phyloP scores from a whole-genome alignment of 2,113 vertebrate species.

The Orthonyx spaldingii region DNA sequence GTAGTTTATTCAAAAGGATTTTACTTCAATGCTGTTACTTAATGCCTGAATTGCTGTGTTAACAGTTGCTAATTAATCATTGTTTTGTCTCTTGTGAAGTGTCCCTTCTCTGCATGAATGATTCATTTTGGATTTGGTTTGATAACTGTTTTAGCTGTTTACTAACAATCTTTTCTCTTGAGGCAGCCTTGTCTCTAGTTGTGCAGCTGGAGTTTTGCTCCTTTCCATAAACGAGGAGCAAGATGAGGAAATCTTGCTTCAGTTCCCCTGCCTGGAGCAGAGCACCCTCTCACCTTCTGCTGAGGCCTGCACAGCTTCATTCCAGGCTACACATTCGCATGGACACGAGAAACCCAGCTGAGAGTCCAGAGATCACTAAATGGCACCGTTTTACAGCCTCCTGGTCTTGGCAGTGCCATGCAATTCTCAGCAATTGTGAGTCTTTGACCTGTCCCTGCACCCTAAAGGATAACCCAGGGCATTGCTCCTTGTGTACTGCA shows the following conservation, averaged over 20 bases:
- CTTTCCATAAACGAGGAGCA: neutral
- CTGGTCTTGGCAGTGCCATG: neutral
- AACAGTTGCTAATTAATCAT: conserved; percentile 58
- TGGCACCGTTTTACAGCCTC: neutral
- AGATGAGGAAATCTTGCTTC: neutral
- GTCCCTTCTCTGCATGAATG: conserved; percentile 20
- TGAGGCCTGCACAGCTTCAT: neutral
- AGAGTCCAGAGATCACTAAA: neutral
- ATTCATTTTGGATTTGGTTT: conserved; percentile 40
- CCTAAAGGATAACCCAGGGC: neutral
- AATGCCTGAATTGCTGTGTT: conserved; percentile 21
- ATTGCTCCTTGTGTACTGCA: neutral
- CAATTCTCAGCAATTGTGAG: neutral
- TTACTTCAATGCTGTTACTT: conserved; percentile 22
- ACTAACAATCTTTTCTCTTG: conserved; percentile 33
- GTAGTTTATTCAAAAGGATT: conserved; percentile 17
- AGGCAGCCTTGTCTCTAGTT: conserved; percentile 23
- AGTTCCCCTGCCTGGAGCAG: neutral
- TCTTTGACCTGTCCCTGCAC: neutral
- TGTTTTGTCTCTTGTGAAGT: conserved; percentile 48
- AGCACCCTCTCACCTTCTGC: neutral
- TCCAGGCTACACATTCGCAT: neutral
- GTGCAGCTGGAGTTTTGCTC: neutral
- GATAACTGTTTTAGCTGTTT: conserved; percentile 43
- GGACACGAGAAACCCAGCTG: neutral